These are phyloP conservation scores for Gadus chalcogrammus DNA, from an alignment of 2,113 vertebrate genomes.

Conservation along the genomic window DNA sequence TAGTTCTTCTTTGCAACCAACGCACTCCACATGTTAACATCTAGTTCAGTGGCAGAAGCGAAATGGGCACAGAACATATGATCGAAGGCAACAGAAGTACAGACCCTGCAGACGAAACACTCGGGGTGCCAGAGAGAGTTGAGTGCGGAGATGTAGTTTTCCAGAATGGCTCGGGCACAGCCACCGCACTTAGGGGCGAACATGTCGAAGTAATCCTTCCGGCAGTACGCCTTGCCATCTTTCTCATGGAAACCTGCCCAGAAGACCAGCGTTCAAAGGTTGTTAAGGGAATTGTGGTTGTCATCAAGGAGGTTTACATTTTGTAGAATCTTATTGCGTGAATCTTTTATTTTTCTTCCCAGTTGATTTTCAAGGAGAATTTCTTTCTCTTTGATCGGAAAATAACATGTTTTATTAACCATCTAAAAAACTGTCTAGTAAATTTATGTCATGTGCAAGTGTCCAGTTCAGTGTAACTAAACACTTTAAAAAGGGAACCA, in stretches of 20 bases:
- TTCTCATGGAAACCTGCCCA: constrained; percentile 93
- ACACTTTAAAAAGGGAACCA: neutral
- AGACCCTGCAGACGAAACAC: constrained; percentile 97
- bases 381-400: no score
- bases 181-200: constrained; percentile 97
- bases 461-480: neutral
- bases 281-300: neutral
- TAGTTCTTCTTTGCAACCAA: no score
- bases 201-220: constrained; percentile 99
- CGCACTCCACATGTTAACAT: no score
- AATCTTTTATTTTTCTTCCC: neutral
- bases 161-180: constrained; percentile 92
- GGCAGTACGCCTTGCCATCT: constrained; percentile 96
- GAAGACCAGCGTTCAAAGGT: neutral
- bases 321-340: neutral
- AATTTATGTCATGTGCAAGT: no score
- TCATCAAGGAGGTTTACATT: neutral
- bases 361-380: neutral
- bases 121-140: constrained; percentile 96
- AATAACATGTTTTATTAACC: no score
- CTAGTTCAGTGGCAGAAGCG: no score
- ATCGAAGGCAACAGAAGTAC: neutral
- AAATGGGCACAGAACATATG: no score
- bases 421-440: no score
- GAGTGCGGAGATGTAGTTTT: constrained; percentile 98